Evolutionary conservation across 1,140 invertebrate genomes (phyloP).

Genomic region (Platyscapa corneri): DNA sequence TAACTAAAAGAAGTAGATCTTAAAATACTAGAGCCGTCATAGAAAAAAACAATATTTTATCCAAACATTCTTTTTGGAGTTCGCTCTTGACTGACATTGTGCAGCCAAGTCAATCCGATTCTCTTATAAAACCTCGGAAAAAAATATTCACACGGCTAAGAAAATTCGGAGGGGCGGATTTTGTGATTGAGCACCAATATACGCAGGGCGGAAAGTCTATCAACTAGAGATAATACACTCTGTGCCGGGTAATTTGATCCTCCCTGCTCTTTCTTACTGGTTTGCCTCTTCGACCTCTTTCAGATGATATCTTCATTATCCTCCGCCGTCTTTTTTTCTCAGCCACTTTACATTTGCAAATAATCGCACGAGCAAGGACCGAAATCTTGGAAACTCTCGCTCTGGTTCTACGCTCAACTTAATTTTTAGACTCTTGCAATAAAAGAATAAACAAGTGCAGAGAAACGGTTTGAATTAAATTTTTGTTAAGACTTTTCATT

Average conservation of each 20-base stretch:
- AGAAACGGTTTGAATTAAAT: neutral
- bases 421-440: neutral
- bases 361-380: neutral
- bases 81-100: neutral
- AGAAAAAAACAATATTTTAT: too few species aligned
- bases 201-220: constrained; percentile 60
- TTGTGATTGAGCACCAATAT: constrained; percentile 47
- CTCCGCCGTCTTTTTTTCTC: neutral
- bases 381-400: neutral
- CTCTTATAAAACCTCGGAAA: neutral
- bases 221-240: constrained; percentile 72
- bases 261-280: constrained; percentile 23
- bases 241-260: constrained; percentile 70
- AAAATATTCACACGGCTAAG: neutral
- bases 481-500: too few species aligned
- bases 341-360: constrained; percentile 45
- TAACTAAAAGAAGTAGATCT: too few species aligned
- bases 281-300: neutral
- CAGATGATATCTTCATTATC: constrained; percentile 25
- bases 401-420: neutral
- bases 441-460: neutral
- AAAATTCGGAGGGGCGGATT: constrained; percentile 29
- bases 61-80: neutral
- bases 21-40: too few species aligned
- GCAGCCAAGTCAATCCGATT: neutral